Base-by-base conservation (phyloP, 2,888 invertebrate genomes). In the Platycheirus rosarum region DNA sequence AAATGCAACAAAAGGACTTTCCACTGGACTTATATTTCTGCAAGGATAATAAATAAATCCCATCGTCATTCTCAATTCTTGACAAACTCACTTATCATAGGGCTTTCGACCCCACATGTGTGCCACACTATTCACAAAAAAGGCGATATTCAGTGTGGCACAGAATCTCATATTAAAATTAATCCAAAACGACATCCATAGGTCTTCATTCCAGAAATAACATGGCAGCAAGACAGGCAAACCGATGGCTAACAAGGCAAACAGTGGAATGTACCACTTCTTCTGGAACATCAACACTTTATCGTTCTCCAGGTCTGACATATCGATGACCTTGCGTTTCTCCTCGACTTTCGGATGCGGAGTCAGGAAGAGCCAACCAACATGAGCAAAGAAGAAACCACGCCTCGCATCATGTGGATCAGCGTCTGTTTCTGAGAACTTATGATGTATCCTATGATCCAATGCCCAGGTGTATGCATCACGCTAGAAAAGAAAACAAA, bases 81-180 rank as follows among this genome's bases (percentile, higher is more conserved):
- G 35, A n/a, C 1, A n/a, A 20, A 89, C 92, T 90, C 88, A 95
- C 95, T 93, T 94, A 91, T 98, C 98, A 88, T 97, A 98, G 0
- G 98, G 98, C 88, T 94, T 94, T 86, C 94, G 94, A n/a, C 98
- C 98, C 93, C 95, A 97, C 92, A 97, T 93, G 89, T 98, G 98
- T 0, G 98, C 98, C 9, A 96, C 95, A 88, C 97, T 97, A 90
- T 98, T 98, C n/a, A 98, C 97, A 86, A 95, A 94, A 93, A 96
- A 98, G 0, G 98, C 98, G 85, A 96, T 95, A 91, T 98, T 97
- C 7, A 98, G 92, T 0, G 95, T 96, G 84, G 94, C 92, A 65
- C 94, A 94, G 91, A 97, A 98, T 55, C 98, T 93, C 85, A 94
- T 92, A 82, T 96, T 94, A 88, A 96, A 96, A 87, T 95, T 95